These are phyloP conservation scores for Ormyrus pomaceus DNA, from an alignment of 2,888 invertebrate species.

Conservation along the genomic window DNA sequence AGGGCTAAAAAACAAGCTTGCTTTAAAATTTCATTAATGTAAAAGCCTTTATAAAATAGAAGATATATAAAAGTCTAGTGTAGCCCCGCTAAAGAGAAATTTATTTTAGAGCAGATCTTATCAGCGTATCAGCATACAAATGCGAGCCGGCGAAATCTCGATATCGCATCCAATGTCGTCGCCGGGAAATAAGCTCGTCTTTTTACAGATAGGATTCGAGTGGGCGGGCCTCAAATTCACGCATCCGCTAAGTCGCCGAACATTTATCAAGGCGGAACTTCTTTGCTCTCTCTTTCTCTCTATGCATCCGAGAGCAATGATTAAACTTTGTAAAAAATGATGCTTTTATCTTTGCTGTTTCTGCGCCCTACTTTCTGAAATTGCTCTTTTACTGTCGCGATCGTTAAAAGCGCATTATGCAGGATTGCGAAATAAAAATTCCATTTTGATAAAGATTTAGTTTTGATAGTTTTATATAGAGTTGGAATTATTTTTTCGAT, in stretches of 20 bases:
- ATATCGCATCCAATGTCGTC: slow-evolving; percentile 16
- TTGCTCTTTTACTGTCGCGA: slow-evolving; percentile 41
- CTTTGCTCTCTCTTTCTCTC: slow-evolving; percentile 1
- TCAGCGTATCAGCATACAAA: neutral
- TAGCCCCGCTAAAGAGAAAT: neutral
- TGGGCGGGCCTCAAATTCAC: slow-evolving; percentile 24
- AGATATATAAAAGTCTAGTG: neutral
- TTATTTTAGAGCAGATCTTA: slow-evolving; percentile 12
- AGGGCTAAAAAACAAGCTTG: neutral
- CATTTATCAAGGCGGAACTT: slow-evolving; percentile 37
- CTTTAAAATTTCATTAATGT: neutral
- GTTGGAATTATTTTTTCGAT: neutral
- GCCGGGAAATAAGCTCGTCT: slow-evolving; percentile 16
- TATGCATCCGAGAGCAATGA: slow-evolving; percentile 34
- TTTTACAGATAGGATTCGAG: neutral
- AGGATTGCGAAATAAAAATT: slow-evolving; percentile 40
- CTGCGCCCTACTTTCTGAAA: slow-evolving; percentile 41
- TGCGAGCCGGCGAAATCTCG: slow-evolving; percentile 12
- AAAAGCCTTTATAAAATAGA: neutral
- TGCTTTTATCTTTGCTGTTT: slow-evolving; percentile 46
- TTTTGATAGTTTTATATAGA: slow-evolving; percentile 2
- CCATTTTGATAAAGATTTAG: slow-evolving; percentile 36
- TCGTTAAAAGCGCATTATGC: slow-evolving; percentile 38
- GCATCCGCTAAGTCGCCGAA: slow-evolving; percentile 27
- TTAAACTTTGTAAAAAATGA: slow-evolving; percentile 49